Percentiles rank a stretch among this genome's conserved stretches.
Conservation (phyloP, 2,113 vertebrate genomes). For the Megalops atlanticus region DNA sequence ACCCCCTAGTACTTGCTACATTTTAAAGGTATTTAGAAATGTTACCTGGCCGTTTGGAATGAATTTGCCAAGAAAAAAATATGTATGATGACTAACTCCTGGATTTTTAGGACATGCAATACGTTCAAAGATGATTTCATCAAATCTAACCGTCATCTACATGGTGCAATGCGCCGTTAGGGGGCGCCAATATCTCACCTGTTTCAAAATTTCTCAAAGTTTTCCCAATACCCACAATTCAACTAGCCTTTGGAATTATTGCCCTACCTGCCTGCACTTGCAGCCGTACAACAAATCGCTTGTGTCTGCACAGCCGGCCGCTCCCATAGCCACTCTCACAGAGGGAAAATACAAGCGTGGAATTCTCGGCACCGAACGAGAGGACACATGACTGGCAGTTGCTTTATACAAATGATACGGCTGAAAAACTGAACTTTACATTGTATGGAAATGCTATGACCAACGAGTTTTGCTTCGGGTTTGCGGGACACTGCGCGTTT, state of each 20-base stretch:
- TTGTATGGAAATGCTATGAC: constrained; percentile 17
- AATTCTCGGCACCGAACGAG: not conserved
- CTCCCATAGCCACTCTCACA: not conserved
- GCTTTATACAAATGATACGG: not conserved
- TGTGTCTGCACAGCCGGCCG: not conserved
- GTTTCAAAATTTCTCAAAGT: not conserved
- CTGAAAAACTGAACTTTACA: not conserved
- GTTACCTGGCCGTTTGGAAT: too few relatives aligned
- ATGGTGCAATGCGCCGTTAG: not conserved
- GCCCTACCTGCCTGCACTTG: constrained; percentile 69
- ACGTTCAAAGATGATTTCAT: not conserved
- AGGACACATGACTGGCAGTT: not conserved
- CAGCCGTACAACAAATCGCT: constrained; percentile 18
- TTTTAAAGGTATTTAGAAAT: too few relatives aligned
- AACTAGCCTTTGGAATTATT: constrained; percentile 31
- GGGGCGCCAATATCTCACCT: not conserved
- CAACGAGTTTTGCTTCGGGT: not conserved
- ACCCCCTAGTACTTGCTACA: too few relatives aligned
- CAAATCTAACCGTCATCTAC: not conserved
- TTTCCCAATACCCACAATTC: constrained; percentile 56
- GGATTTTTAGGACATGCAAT: too few relatives aligned
- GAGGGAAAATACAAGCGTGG: not conserved
- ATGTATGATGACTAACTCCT: too few relatives aligned
- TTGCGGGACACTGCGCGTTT: constrained; percentile 14
- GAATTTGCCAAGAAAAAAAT: too few relatives aligned